Evolutionary conservation across 2,888 invertebrate species (phyloP).

Genomic region (Andrena marginata): DNA sequence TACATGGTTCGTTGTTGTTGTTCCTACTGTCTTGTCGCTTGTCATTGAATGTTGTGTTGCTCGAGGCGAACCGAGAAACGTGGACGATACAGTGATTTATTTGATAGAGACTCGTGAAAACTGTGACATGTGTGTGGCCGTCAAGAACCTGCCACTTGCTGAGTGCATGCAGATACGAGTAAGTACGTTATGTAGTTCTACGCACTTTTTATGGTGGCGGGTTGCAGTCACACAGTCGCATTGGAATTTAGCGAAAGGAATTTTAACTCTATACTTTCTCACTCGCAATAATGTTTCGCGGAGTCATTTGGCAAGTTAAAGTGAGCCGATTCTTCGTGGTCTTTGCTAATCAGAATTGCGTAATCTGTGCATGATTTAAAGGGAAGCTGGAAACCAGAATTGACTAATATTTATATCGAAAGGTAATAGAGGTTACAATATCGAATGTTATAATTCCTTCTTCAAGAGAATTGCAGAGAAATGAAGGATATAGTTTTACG

Average conservation of each 20-base stretch:
- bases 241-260: background rate
- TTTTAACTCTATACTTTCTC: background rate
- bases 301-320: background rate
- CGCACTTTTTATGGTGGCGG: background rate
- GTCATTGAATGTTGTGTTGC: background rate
- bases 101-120: background rate
- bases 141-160: background rate
- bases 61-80: background rate
- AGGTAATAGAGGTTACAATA: too few species aligned
- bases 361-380: background rate
- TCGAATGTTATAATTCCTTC: too few species aligned
- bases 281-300: background rate
- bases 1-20: conserved; percentile 29
- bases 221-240: background rate
- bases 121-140: conserved; percentile 8
- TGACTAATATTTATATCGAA: background rate
- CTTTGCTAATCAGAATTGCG: background rate
- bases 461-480: background rate
- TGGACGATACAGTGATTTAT: background rate
- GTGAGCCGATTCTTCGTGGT: background rate
- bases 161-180: conserved; percentile 1
- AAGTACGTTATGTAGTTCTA: conserved; percentile 15
- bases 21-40: background rate
- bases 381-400: background rate
- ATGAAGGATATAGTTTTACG: background rate